Percentiles rank a stretch among this genome's conserved stretches.
These are phyloP conservation scores for Macrosteles quadrilineatus DNA, from an alignment of 1,140 invertebrate species.

Conservation along the genomic window DNA sequence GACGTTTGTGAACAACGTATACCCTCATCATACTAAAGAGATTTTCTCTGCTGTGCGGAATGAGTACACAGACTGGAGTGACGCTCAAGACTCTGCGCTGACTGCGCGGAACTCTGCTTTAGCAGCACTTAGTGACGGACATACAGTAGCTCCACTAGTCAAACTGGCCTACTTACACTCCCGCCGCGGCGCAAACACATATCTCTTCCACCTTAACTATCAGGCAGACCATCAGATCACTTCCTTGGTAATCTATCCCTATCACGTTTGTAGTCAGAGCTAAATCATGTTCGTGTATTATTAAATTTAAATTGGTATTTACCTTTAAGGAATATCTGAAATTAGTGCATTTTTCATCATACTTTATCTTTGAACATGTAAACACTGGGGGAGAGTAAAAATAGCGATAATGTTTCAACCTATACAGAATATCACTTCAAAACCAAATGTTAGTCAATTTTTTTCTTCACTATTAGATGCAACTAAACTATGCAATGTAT, in stretches of 20 bases:
- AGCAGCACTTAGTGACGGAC: slow-evolving; percentile 83
- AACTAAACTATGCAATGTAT: too few species aligned
- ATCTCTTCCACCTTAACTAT: slow-evolving; percentile 80
- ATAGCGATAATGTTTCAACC: too few species aligned
- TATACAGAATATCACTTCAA: too few species aligned
- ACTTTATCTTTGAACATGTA: too few species aligned
- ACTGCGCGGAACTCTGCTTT: slow-evolving; percentile 83
- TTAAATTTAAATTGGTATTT: too few species aligned
- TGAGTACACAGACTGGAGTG: slow-evolving; percentile 92
- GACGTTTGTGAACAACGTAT: slow-evolving; percentile 85
- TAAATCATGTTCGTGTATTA: too few species aligned
- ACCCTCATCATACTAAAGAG: slow-evolving; percentile 86
- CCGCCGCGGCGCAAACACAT: slow-evolving; percentile 67
- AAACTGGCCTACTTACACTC: slow-evolving; percentile 70
- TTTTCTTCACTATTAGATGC: too few species aligned
- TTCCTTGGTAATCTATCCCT: not conserved
- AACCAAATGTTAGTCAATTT: too few species aligned
- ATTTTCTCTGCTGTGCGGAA: slow-evolving; percentile 88
- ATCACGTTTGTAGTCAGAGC: too few species aligned
- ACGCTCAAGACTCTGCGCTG: slow-evolving; percentile 79
- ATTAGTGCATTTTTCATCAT: too few species aligned
- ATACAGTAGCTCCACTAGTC: slow-evolving; percentile 71
- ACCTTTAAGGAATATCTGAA: too few species aligned
- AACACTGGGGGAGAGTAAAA: too few species aligned
- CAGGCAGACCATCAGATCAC: slow-evolving; percentile 63